These are phyloP conservation scores for Pogonophryne albipinna DNA, from an alignment of 2,797 vertebrate genomes.

Conservation along the genomic window DNA sequence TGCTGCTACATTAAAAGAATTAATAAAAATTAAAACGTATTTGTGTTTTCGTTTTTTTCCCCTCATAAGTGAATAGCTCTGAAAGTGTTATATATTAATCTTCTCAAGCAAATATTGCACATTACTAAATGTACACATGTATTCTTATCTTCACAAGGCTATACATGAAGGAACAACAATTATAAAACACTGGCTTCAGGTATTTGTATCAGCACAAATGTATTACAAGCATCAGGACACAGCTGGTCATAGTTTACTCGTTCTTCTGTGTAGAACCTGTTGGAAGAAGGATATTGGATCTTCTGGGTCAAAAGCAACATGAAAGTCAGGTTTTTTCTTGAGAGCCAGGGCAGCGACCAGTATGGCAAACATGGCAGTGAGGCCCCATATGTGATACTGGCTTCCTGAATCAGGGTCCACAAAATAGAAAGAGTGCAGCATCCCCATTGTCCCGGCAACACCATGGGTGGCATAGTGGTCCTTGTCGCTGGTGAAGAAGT, in stretches of 20 bases:
- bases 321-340: conserved; percentile 85
- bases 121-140: neutral
- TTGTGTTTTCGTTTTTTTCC: neutral
- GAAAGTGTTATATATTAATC: conserved; percentile 4
- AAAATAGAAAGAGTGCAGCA: conserved; percentile 86
- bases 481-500: conserved; percentile 86
- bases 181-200: neutral
- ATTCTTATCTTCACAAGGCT: neutral
- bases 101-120: conserved; percentile 5
- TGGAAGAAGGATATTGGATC: conserved; percentile 82
- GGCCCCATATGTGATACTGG: conserved; percentile 88
- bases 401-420: conserved; percentile 74
- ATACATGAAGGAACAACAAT: neutral
- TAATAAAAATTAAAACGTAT: conserved; percentile 74
- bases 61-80: neutral
- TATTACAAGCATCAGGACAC: neutral
- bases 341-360: conserved; percentile 85
- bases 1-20: conserved; percentile 86
- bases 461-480: conserved; percentile 69
- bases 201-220: neutral
- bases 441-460: conserved; percentile 3
- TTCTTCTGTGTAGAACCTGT: conserved; percentile 61
- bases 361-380: conserved; percentile 88
- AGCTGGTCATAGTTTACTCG: conserved; percentile 87
- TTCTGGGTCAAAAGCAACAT: conserved; percentile 83